Conservation (phyloP, 2,113 vertebrate species). For the Sorex araneus region DNA sequence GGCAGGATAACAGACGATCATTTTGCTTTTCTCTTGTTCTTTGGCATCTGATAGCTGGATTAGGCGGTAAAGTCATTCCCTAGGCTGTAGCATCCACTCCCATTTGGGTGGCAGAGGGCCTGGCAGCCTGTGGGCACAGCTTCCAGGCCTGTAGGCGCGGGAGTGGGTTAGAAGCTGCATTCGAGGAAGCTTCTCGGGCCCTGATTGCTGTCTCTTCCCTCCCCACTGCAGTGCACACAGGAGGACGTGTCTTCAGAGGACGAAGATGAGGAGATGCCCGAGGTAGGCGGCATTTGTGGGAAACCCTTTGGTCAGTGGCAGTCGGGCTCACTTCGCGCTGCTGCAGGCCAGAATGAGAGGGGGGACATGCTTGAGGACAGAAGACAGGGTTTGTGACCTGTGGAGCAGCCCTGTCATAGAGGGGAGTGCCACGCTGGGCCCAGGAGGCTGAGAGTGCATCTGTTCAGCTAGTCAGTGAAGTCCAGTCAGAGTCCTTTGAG, state of each 20-base stretch:
- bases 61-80: constrained; percentile 6
- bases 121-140: neutral
- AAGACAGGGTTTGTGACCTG: neutral
- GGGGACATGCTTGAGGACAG: neutral
- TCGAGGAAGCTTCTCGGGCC: constrained; percentile 79
- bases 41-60: neutral
- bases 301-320: neutral
- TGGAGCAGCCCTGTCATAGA: neutral
- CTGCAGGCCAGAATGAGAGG: neutral
- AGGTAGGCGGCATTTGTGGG: constrained; percentile 80
- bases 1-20: neutral
- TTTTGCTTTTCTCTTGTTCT: neutral
- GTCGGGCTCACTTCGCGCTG: neutral
- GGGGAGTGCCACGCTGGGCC: neutral
- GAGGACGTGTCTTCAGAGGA: constrained; percentile 91
- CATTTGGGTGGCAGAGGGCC: neutral
- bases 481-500: neutral
- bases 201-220: neutral
- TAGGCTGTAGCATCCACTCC: neutral
- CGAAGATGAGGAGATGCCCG: constrained; percentile 92
- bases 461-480: neutral
- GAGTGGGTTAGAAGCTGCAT: constrained; percentile 32
- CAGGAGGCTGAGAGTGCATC: neutral
- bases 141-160: neutral
- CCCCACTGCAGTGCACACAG: constrained; percentile 86